Evolutionary conservation across 2,113 vertebrate genomes (phyloP), one percentile per base, ranked within the genome.

Genomic region (Corythornis vintsioides): DNA sequence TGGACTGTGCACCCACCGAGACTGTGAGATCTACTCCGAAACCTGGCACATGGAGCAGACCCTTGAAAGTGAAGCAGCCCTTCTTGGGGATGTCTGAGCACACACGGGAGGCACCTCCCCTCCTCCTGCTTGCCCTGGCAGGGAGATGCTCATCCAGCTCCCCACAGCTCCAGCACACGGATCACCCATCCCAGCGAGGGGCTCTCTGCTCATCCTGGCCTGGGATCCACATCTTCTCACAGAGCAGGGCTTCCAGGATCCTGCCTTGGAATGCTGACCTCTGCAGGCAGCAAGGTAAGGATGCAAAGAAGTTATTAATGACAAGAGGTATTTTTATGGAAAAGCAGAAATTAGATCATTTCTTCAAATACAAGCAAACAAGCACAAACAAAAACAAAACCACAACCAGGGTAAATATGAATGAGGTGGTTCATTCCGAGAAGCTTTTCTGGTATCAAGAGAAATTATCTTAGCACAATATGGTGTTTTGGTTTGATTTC

Each of bases 401-500:
- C 55, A 56, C 28, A 65, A 20, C 8, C n/a, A 59, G 55, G 65
- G 17, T 73, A 78, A 89, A 76, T 45, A 7, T 3, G 59, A 86
- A 20, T 2, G 29, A 48, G 57, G 28, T 8, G 25, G 59, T 33
- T 92, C 18, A 2, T 50, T 86, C 45, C 4, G n/a, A 84, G 82
- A 9, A 63, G 61, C 52, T 88, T 67, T 69, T 24, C 79, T 86
- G 70, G 26, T 60, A 77, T 33, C 29, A 16, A 26, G 31, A 74
- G 42, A 56, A 52, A 40, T 1, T 10, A 56, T 85, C 50, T 24
- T 26, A 57, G 63, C 80, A 65, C 95, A 94, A 84, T 83, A 77
- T 93, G 92, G 83, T 90, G 86, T 90, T 95, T 96, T 83, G 57
- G 29, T 78, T 84, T 31, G 71, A 26, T 90, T 93, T 90, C 70